Evolutionary conservation across 2,113 vertebrate genomes (phyloP), one percentile per base, ranked within the genome.

Genomic region (Fukomys damarensis): DNA sequence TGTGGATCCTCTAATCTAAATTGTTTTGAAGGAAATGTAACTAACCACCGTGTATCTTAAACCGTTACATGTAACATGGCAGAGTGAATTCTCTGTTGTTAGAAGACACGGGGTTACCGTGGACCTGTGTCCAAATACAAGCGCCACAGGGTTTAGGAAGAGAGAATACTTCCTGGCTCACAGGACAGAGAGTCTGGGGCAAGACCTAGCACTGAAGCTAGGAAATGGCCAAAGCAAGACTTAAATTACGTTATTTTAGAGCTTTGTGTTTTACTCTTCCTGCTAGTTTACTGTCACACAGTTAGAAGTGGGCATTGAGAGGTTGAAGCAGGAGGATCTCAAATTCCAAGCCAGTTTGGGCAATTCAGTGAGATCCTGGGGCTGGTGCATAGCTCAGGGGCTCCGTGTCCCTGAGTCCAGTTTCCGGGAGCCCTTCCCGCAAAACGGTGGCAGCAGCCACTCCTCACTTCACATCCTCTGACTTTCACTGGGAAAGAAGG

Each of bases 21-120:
- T 54, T 76, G 38, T 43, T 94, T 96, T 74, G 77, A 61, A 76
- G 77, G 85, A 91, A 65, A 76, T 77, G 38, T 59, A 93, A 59
- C 3, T 46, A 89, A 65, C 10, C 49, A 35, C 9, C 12, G 89
- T 79, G 24, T 68, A 83, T 20, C 7, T 61, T 68, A 92, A 66
- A 41, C 3, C 61, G 5, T 56, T 84, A 52, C 26, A 54, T 59
- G 24, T 59, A 35, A 84, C 20, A 79, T 43, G 49, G 61, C 28
- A 66, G 20, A 74, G 43, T 38, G 30, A 80, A 43, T 54, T 43
- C 10, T 95, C 52, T 92, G 65, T 95, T 10, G 2, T 82, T 35
- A 86, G 85, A 66, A 59, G 7, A 46, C 20, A 41, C 83, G 30
- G 66, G 58, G 52, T n/a, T 46, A 77, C 4, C 79, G 6, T 1